phyloP scores from a whole-genome alignment of 1,140 invertebrate species.

The Hylyphantes graminicola region DNA sequence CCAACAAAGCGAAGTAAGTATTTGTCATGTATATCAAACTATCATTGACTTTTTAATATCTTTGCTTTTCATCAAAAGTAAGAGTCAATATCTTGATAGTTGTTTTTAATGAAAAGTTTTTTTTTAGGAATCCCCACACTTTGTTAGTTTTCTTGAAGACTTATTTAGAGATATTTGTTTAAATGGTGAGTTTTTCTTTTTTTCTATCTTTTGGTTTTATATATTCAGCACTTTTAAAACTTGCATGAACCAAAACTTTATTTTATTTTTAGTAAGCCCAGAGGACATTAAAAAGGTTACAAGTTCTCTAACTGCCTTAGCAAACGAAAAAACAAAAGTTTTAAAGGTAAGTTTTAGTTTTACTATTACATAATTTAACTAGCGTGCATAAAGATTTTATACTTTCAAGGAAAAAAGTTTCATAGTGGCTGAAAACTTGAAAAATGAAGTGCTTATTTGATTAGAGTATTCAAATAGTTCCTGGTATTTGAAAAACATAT shows the following conservation, averaged over 20 bases:
- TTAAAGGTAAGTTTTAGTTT: constrained; percentile 65
- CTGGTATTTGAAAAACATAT: too few relatives aligned
- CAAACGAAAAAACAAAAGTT: constrained; percentile 83
- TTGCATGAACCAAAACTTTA: not conserved
- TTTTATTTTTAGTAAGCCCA: constrained; percentile 74
- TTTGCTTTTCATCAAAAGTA: too few relatives aligned
- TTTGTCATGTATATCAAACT: too few relatives aligned
- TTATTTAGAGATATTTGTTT: constrained; percentile 81
- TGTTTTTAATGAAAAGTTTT: not conserved
- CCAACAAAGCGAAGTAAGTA: constrained; percentile 72
- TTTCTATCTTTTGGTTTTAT: constrained; percentile 41
- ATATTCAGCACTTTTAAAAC: too few relatives aligned
- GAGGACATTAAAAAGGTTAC: constrained; percentile 84
- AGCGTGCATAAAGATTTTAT: too few relatives aligned
- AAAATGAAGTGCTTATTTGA: too few relatives aligned
- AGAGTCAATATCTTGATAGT: not conserved
- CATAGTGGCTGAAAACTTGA: too few relatives aligned
- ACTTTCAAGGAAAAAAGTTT: too few relatives aligned
- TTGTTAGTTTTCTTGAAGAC: constrained; percentile 80
- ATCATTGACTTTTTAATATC: too few relatives aligned
- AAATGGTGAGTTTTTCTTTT: constrained; percentile 76
- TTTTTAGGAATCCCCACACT: constrained; percentile 75
- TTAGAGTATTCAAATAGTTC: too few relatives aligned
- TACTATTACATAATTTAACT: too few relatives aligned
- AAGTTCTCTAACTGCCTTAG: constrained; percentile 80